phyloP scores from a whole-genome alignment of 2,113 vertebrate species.

The Ptilorrhoa leucosticta region DNA sequence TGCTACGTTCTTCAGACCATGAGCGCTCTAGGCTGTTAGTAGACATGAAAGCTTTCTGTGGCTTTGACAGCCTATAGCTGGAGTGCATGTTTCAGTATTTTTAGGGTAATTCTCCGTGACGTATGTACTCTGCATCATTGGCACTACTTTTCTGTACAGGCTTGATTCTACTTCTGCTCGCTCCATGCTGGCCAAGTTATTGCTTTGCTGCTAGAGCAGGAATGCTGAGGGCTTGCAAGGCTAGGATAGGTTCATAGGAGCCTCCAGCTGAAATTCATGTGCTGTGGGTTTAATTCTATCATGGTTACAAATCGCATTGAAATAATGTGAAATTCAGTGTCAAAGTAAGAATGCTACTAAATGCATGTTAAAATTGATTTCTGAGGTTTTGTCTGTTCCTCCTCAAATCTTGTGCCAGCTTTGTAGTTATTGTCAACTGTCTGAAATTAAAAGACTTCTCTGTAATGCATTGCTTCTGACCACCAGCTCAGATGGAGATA shows the following conservation, averaged over 20 bases:
- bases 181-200: neutral
- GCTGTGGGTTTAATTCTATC: neutral
- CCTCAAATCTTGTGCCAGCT: neutral
- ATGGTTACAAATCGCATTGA: neutral
- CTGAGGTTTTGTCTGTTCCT: neutral
- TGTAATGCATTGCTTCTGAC: neutral
- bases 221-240: neutral
- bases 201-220: neutral
- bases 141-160: neutral
- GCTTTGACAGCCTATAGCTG: conserved; percentile 14
- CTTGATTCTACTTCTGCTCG: neutral
- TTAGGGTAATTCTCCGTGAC: neutral
- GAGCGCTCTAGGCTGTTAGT: neutral
- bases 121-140: neutral
- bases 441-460: neutral
- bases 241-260: neutral
- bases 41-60: neutral
- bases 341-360: neutral
- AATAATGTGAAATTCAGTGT: neutral
- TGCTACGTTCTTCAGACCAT: neutral
- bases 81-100: neutral
- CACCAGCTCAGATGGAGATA: neutral
- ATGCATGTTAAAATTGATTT: neutral
- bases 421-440: neutral
- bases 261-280: neutral